phyloP scores from a whole-genome alignment of 2,113 vertebrate genomes.

The Nycticebus coucang region DNA sequence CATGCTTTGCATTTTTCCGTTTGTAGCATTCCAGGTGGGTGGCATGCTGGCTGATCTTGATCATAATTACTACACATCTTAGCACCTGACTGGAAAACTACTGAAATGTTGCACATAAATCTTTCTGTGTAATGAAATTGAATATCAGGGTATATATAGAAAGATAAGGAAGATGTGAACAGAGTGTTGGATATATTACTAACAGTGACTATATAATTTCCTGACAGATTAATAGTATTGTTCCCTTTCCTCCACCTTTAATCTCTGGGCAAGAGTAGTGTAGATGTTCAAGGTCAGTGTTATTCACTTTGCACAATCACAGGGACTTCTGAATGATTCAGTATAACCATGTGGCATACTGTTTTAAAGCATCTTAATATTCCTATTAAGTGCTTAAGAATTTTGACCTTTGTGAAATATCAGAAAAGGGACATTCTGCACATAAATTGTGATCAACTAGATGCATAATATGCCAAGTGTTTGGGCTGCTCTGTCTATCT shows the following conservation, averaged over 20 bases:
- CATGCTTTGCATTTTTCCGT: slow-evolving; percentile 37
- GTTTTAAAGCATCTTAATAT: slow-evolving; percentile 72
- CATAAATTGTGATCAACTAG: slow-evolving; percentile 60
- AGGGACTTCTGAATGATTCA: slow-evolving; percentile 58
- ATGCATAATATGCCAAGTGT: slow-evolving; percentile 62
- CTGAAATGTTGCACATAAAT: slow-evolving; percentile 45
- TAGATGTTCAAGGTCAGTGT: slow-evolving; percentile 59
- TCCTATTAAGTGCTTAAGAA: slow-evolving; percentile 71
- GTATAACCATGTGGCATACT: slow-evolving; percentile 12
- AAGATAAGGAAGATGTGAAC: slow-evolving; percentile 31
- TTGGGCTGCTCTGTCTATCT: slow-evolving; percentile 48
- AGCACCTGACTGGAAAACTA: slow-evolving; percentile 26
- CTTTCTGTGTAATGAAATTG: slow-evolving; percentile 36
- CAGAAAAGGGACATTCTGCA: slow-evolving; percentile 66
- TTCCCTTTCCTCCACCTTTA: background rate
- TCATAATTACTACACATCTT: slow-evolving; percentile 44
- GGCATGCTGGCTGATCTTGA: slow-evolving; percentile 37
- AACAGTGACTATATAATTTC: background rate
- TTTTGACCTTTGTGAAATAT: slow-evolving; percentile 80
- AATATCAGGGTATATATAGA: background rate
- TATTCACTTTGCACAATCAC: slow-evolving; percentile 48
- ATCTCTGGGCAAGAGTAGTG: background rate
- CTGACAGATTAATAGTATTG: slow-evolving; percentile 17
- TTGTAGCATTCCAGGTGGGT: background rate
- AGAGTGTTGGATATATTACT: slow-evolving; percentile 20